phyloP scores from a whole-genome alignment of 2,113 vertebrate genomes.

The Willisornis vidua region DNA sequence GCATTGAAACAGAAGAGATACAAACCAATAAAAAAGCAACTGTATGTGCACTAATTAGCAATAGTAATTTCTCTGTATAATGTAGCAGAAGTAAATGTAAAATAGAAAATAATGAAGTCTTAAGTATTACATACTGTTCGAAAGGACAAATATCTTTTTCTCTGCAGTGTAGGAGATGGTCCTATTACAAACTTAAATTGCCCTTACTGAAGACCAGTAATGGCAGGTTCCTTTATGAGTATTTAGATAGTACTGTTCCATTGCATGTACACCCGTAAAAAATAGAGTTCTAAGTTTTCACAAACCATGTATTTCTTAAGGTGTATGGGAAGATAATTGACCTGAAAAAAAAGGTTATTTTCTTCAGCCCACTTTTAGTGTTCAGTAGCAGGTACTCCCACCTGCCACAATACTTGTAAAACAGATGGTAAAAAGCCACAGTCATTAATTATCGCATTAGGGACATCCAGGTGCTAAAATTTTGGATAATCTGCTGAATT shows the following conservation, averaged over 20 bases:
- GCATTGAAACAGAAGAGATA: not conserved
- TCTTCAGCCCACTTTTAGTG: not conserved
- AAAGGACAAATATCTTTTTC: not conserved
- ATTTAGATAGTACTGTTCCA: not conserved
- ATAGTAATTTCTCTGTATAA: not conserved
- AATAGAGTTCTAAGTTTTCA: not conserved
- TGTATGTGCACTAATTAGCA: not conserved
- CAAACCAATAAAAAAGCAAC: not conserved
- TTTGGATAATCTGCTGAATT: constrained; percentile 34
- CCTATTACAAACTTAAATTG: not conserved
- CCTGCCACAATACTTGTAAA: constrained; percentile 19
- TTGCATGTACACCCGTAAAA: not conserved
- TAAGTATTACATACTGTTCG: not conserved
- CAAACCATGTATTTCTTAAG: not conserved
- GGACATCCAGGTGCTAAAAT: constrained; percentile 53
- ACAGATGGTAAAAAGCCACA: constrained; percentile 61
- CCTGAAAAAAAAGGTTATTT: not conserved
- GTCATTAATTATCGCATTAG: constrained; percentile 63
- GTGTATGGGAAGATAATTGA: not conserved
- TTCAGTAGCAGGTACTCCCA: not conserved
- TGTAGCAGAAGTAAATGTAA: not conserved
- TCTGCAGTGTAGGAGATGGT: not conserved
- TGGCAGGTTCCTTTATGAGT: not conserved
- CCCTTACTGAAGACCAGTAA: not conserved
- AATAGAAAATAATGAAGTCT: not conserved